Base-by-base conservation (phyloP, 2,888 invertebrate genomes). In the Tortricodes alternella region DNA sequence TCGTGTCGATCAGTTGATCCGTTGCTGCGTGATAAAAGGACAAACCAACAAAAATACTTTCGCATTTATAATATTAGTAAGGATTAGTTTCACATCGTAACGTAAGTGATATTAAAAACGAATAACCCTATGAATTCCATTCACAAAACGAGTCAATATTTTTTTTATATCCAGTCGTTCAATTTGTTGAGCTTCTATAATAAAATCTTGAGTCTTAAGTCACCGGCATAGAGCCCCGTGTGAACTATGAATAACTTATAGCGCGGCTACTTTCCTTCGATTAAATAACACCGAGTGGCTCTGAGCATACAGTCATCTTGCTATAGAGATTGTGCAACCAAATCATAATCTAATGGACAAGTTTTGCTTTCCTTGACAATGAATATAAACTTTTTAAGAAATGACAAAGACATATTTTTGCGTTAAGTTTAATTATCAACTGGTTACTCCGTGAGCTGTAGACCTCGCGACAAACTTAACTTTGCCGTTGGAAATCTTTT, bases 241-340 rank as follows among this genome's bases (percentile, higher is more conserved):
- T 67, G 63, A 64, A 59, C 52, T 66, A 58, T 65, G 56, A 44
- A 56, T 56, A 43, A 44, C 44, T 61, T 62, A 63, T 59, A 41
- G 56, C 57, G 48, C 56, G 57, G 43, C 49, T 59, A 56, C 15
- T 66, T 65, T 64, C 65, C 49, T 63, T 60, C 53, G 58, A 58
- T 61, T 58, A 55, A 58, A 50, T 59, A 59, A 48, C 50, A 60
- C 23, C n/a, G 23, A 9, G 6, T 3, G 29, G 46, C 11, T 24
- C 13, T 41, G 41, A 16, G 34, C 24, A 48, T 24, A 34, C 24
- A 24, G 43, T 16, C 43, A 35, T 43, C 34, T 32, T 27, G 9
- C 19, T 48, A 27, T 46, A 15, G 38, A 9, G 38, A 29, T 50
- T 56, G 37, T 38, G 48, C 27, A 48, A 48, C 37, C n/a, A 8